phyloP scores from a whole-genome alignment of 2,888 invertebrate genomes.

The Anodontia alba region DNA sequence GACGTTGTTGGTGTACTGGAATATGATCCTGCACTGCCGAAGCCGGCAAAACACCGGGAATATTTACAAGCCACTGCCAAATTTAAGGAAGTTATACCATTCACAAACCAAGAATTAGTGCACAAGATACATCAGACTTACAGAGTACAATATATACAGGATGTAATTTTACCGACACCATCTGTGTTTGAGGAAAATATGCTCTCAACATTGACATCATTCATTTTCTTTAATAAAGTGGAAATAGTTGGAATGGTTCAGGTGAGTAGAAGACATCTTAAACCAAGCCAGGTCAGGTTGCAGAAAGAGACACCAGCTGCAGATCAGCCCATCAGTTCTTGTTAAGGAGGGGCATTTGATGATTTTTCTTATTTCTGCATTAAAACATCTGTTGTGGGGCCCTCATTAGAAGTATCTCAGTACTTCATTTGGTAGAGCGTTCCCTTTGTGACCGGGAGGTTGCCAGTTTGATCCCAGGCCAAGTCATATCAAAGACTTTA shows the following conservation, averaged over 20 bases:
- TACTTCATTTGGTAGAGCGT: too few relatives aligned
- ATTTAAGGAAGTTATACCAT: conserved; percentile 91
- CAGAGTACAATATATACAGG: conserved; percentile 98
- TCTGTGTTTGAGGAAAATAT: conserved; percentile 99
- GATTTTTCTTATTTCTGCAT: too few relatives aligned
- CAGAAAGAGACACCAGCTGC: too few relatives aligned
- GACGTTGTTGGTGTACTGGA: conserved; percentile 97
- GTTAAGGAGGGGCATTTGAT: too few relatives aligned
- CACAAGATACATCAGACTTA: conserved; percentile 99
- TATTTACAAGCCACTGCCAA: conserved; percentile 96
- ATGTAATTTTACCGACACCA: conserved; percentile 99
- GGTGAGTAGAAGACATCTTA: conserved; percentile 86
- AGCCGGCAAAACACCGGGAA: conserved; percentile 91
- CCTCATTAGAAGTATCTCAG: too few relatives aligned
- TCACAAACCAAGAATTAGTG: conserved; percentile 96
- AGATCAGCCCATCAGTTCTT: too few relatives aligned
- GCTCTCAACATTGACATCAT: conserved; percentile 98
- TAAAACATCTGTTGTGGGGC: too few relatives aligned
- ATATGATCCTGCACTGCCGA: conserved; percentile 93
- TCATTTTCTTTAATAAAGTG: conserved; percentile 99
- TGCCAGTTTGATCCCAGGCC: too few relatives aligned
- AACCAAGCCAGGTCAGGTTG: too few relatives aligned
- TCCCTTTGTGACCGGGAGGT: too few relatives aligned
- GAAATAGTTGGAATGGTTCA: conserved; percentile 98
- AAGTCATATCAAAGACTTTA: too few relatives aligned